Conservation (phyloP, 1,140 invertebrate genomes). For the Drosophila nigrodunni region DNA sequence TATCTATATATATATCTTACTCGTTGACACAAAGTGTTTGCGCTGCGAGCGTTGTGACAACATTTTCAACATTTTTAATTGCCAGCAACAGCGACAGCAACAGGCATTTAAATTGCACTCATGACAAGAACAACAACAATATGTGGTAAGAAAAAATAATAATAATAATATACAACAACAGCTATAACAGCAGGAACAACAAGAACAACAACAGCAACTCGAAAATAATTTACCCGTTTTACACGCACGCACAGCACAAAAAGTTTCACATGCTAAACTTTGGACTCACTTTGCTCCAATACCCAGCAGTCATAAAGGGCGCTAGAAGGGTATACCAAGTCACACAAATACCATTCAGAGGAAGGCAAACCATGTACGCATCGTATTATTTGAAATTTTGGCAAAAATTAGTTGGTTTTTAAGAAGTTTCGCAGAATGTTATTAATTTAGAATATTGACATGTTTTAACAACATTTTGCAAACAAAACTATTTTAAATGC, state of each 20-base stretch:
- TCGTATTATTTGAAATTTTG: too few species aligned
- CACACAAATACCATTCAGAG: neutral
- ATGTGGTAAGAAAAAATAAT: neutral
- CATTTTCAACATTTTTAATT: slow-evolving; percentile 66
- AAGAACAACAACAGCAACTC: slow-evolving; percentile 54
- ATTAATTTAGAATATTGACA: too few species aligned
- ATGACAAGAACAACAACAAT: slow-evolving; percentile 1
- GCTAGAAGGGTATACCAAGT: neutral
- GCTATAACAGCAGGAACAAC: slow-evolving; percentile 19
- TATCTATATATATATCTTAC: neutral
- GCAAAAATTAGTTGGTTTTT: too few species aligned
- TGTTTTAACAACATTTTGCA: too few species aligned
- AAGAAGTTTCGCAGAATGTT: too few species aligned
- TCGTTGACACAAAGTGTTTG: slow-evolving; percentile 1
- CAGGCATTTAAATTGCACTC: slow-evolving; percentile 61
- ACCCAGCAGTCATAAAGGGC: neutral
- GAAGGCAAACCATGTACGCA: neutral
- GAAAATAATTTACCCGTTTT: slow-evolving; percentile 69
- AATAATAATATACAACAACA: slow-evolving; percentile 21
- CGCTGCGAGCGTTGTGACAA: slow-evolving; percentile 52
- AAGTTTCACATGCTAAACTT: slow-evolving; percentile 39
- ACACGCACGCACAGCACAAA: slow-evolving; percentile 49
- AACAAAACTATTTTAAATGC: too few species aligned
- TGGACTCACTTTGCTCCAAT: slow-evolving; percentile 23
- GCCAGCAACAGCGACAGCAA: slow-evolving; percentile 71